A percentile compares a stretch with the other conserved stretches of the same genome.
Conservation (phyloP, 1,140 invertebrate species). For the Drosophila insularis region DNA sequence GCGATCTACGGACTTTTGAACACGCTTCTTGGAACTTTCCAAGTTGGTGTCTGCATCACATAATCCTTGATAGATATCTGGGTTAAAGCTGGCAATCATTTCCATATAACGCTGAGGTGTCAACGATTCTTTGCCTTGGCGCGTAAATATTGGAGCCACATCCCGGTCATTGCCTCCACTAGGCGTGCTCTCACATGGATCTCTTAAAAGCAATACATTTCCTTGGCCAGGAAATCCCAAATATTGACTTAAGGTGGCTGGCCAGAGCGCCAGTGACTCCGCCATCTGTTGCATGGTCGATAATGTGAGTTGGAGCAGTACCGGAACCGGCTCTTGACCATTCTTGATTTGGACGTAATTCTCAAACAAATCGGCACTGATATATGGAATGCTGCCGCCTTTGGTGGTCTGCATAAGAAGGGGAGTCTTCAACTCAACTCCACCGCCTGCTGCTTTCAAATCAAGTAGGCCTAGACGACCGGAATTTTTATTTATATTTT, state of each 20-base stretch:
- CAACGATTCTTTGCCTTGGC: conserved; percentile 87
- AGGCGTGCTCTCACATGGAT: conserved; percentile 85
- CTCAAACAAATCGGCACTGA: conserved; percentile 87
- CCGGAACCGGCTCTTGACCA: conserved; percentile 83
- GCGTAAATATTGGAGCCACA: conserved; percentile 88
- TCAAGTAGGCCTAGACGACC: conserved; percentile 83
- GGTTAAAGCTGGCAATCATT: conserved; percentile 88
- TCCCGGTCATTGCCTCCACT: conserved; percentile 87
- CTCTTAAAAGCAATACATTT: conserved; percentile 86
- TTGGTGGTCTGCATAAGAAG: conserved; percentile 78
- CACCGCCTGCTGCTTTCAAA: conserved; percentile 76
- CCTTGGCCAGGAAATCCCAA: conserved; percentile 85
- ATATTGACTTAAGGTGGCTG: conserved; percentile 84
- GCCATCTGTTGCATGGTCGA: conserved; percentile 84
- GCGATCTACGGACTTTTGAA: conserved; percentile 86
- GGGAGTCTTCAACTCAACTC: conserved; percentile 40
- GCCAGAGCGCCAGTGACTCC: conserved; percentile 83
- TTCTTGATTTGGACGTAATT: conserved; percentile 78
- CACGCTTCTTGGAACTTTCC: conserved; percentile 87
- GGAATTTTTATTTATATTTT: conserved; percentile 82
- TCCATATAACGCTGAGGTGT: conserved; percentile 87
- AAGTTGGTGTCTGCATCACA: conserved; percentile 91
- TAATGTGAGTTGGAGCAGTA: conserved; percentile 85
- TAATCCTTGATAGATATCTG: conserved; percentile 90
- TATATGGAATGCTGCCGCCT: conserved; percentile 86